phyloP scores from a whole-genome alignment of 2,797 vertebrate species.

The Loriculus beryllinus region DNA sequence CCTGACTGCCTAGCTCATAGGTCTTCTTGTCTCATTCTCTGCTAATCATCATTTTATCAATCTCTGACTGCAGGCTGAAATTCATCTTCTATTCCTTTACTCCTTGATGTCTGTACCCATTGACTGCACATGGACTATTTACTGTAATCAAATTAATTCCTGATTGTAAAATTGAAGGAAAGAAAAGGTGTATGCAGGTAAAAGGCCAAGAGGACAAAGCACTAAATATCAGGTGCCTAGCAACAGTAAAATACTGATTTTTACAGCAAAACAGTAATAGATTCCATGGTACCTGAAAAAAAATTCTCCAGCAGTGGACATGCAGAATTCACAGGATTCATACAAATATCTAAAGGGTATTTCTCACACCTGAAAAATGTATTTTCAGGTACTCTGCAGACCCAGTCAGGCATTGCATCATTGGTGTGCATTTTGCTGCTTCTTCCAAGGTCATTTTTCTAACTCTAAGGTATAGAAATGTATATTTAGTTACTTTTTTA shows the following conservation, averaged over 20 bases:
- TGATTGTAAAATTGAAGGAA: constrained; percentile 21
- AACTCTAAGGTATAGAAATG: background rate
- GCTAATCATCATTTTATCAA: background rate
- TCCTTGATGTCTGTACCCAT: background rate
- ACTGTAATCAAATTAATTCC: background rate
- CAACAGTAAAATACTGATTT: constrained; percentile 47
- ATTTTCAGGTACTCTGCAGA: constrained; percentile 18
- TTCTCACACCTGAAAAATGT: constrained; percentile 19
- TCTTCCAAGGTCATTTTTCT: constrained; percentile 25
- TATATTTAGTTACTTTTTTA: background rate
- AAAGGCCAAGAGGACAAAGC: constrained; percentile 39
- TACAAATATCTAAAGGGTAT: background rate
- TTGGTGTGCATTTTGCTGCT: background rate
- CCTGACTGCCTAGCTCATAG: background rate
- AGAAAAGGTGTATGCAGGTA: background rate
- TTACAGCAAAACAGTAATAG: constrained; percentile 10
- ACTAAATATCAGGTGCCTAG: constrained; percentile 43
- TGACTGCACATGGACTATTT: background rate
- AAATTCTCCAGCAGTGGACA: background rate
- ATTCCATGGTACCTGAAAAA: background rate
- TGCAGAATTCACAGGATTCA: constrained; percentile 2
- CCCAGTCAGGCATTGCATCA: background rate
- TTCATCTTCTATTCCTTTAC: background rate
- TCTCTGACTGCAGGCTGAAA: background rate
- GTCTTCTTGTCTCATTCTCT: background rate